phyloP scores from a whole-genome alignment of 2,113 vertebrate species.

The Phoenicopterus ruber region DNA sequence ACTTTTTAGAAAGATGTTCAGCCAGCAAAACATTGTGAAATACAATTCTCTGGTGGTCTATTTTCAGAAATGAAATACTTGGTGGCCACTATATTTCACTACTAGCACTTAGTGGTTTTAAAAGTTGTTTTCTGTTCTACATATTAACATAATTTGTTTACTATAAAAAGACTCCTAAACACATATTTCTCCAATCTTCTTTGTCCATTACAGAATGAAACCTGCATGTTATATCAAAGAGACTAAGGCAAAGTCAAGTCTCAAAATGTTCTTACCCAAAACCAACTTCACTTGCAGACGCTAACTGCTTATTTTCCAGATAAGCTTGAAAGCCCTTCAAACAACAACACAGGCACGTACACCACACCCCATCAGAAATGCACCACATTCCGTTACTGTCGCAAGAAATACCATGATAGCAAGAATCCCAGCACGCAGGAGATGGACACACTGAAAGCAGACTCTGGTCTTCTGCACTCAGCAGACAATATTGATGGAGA shows the following conservation, averaged over 20 bases:
- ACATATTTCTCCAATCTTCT: not conserved
- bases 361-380: not conserved
- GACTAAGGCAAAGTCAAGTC: not conserved
- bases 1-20: not conserved
- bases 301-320: not conserved
- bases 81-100: slow-evolving; percentile 20
- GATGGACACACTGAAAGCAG: not conserved
- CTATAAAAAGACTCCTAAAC: slow-evolving; percentile 52
- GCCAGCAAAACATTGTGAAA: not conserved
- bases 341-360: not conserved
- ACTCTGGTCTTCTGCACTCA: not conserved
- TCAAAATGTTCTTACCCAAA: not conserved
- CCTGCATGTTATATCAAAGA: not conserved
- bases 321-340: not conserved
- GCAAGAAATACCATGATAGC: not conserved
- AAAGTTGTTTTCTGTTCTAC: slow-evolving; percentile 42
- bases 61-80: slow-evolving; percentile 40
- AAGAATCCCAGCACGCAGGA: not conserved
- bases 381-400: not conserved
- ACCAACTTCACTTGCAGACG: not conserved
- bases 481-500: not conserved
- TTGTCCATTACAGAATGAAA: slow-evolving; percentile 2
- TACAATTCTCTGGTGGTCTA: not conserved
- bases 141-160: slow-evolving; percentile 20
- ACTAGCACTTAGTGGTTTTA: slow-evolving; percentile 46